phyloP scores from a whole-genome alignment of 2,113 vertebrate species.

The Petromus typicus region DNA sequence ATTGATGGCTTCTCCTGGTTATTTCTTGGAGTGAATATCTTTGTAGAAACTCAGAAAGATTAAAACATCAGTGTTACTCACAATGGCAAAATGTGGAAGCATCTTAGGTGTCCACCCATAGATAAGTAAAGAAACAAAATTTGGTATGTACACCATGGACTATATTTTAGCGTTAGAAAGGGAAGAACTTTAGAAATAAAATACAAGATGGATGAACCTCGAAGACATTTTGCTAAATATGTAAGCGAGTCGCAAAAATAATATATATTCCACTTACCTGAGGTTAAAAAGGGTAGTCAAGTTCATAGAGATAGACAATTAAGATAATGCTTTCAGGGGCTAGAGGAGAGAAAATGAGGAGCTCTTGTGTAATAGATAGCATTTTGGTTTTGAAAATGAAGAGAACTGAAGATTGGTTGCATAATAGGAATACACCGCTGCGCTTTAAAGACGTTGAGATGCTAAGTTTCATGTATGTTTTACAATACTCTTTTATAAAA shows the following conservation, averaged over 20 bases:
- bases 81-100: neutral
- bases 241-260: neutral
- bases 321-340: neutral
- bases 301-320: neutral
- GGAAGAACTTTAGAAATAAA: neutral
- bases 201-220: neutral
- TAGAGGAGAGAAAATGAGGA: neutral
- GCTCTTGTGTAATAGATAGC: neutral
- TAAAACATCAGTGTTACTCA: neutral
- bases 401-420: neutral
- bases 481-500: neutral
- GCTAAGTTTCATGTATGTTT: neutral
- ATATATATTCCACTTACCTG: neutral
- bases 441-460: neutral
- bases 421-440: neutral
- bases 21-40: neutral
- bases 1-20: neutral
- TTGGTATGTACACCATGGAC: neutral
- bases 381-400: constrained; percentile 25
- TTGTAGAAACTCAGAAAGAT: neutral
- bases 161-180: neutral
- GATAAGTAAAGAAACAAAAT: neutral
- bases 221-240: constrained; percentile 16
- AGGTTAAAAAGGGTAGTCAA: neutral
- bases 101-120: neutral